Percentiles rank a stretch among this genome's conserved stretches.
Evolutionary conservation across 1,140 invertebrate species (phyloP).

Genomic region (Drosophila malerkotliana): DNA sequence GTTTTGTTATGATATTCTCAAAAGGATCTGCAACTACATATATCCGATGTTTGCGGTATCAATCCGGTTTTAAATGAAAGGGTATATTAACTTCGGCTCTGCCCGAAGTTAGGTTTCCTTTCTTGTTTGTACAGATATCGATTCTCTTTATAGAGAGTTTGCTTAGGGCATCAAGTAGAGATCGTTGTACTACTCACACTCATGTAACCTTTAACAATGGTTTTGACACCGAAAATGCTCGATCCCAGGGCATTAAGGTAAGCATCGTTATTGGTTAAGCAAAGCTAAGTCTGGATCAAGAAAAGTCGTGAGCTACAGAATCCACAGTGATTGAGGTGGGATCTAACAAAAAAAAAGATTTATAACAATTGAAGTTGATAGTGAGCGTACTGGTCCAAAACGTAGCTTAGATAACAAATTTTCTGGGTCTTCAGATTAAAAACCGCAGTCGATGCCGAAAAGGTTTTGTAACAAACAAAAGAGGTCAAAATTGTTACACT

Average conservation of each 20-base stretch:
- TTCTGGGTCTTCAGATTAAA: constrained; percentile 20
- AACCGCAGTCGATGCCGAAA: constrained; percentile 62
- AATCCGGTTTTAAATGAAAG: too few species aligned
- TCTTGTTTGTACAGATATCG: neutral
- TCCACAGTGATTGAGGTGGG: constrained; percentile 8
- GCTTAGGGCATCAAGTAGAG: neutral
- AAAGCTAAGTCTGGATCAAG: constrained; percentile 1
- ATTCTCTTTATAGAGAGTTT: neutral
- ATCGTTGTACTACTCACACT: neutral
- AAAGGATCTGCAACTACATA: too few species aligned
- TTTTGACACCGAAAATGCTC: neutral
- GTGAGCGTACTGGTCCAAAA: constrained; percentile 22
- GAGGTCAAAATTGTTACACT: constrained; percentile 79
- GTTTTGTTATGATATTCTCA: too few species aligned
- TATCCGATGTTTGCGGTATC: too few species aligned
- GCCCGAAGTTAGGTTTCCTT: too few species aligned
- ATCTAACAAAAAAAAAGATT: constrained; percentile 12
- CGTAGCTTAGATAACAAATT: constrained; percentile 62
- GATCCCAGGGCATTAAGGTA: neutral
- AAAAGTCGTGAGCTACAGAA: constrained; percentile 33
- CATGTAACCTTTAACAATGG: neutral
- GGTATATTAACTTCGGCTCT: too few species aligned
- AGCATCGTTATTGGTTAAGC: constrained; percentile 3
- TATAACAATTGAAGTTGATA: constrained; percentile 22
- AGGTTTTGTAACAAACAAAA: constrained; percentile 62